Base-by-base conservation (phyloP, 2,113 vertebrate species). In the Lepus timidus region DNA sequence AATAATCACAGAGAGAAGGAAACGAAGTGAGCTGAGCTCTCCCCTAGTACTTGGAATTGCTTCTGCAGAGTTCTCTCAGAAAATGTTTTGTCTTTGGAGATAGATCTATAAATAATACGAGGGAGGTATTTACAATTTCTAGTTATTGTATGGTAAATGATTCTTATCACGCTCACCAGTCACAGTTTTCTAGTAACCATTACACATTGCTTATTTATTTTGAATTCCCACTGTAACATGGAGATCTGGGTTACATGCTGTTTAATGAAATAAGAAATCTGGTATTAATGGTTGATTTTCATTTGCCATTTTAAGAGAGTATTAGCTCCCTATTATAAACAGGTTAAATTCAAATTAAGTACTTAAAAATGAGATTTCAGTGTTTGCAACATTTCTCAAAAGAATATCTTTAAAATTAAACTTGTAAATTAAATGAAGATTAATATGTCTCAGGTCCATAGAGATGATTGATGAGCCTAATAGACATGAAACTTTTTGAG, bases 371-470 rank as follows among this genome's bases (percentile, higher is more conserved):
- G 70, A 95, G 73, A 84, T 84, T 91, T 95, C 22, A 83, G 33
- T 83, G 64, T 91, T 94, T 79, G 51, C 22, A 88, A 1, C 51
- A 93, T 91, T 94, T 92, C 95, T 88, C 64, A 91, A 80, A 94
- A 96, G 83, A 64, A 23, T 93, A 91, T 82, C 51, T 88, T 95
- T 19, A 74, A 96, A 91, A 51, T 95, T 90, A 95, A 95, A 74
- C 17, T 93, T 96, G 58, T 2, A 95, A 78, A 73, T 88, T 81
- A 85, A 91, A 67, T 91, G 44, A 82, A 71, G 44, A 80, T 70
- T 71, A 92, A 55, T 95, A 44, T 76, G 36, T 79, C n/a, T 86
- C 76, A 86, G 70, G 29, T 80, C 2, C 55, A 85, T 29, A 80
- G 67, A 91, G 27, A 73, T 81, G 27, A 81, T 67, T 16, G 22